A percentile compares a stretch with the other conserved stretches of the same genome.
Conservation (phyloP, 2,797 vertebrate species). For the Chelmon rostratus region DNA sequence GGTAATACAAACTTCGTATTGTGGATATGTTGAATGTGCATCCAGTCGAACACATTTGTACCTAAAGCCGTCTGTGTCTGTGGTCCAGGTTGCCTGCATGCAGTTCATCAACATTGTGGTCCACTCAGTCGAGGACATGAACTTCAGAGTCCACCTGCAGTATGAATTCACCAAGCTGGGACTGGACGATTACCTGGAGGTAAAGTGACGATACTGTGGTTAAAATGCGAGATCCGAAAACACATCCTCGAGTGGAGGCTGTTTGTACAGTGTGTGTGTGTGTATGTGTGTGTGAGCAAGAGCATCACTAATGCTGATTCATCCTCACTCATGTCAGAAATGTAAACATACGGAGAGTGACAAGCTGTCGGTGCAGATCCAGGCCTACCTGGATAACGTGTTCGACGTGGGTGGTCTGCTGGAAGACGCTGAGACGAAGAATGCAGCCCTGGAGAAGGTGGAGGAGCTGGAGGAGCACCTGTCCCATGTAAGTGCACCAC, state of each 20-base stretch:
- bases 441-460: constrained; percentile 97
- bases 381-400: constrained; percentile 97
- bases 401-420: constrained; percentile 97
- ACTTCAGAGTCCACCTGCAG: constrained; percentile 96
- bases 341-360: constrained; percentile 97
- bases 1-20: constrained; percentile 77
- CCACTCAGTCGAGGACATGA: constrained; percentile 98
- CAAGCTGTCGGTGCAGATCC: constrained; percentile 98
- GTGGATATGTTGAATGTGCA: neutral
- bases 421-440: constrained; percentile 98
- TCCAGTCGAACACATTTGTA: too few relatives aligned
- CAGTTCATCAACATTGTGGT: constrained; percentile 99
- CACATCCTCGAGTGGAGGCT: neutral
- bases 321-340: constrained; percentile 84
- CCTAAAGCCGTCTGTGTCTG: constrained; percentile 18
- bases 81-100: constrained; percentile 94
- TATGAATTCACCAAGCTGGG: constrained; percentile 97
- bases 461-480: constrained; percentile 98
- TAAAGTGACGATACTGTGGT: constrained; percentile 53
- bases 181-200: constrained; percentile 96
- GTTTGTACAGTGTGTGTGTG: neutral
- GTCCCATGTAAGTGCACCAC: constrained; percentile 91
- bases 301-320: constrained; percentile 4
- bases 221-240: neutral
- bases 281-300: too few relatives aligned